These are phyloP conservation scores for Thymelicus acteon DNA, from an alignment of 2,888 invertebrate genomes.

Conservation along the genomic window DNA sequence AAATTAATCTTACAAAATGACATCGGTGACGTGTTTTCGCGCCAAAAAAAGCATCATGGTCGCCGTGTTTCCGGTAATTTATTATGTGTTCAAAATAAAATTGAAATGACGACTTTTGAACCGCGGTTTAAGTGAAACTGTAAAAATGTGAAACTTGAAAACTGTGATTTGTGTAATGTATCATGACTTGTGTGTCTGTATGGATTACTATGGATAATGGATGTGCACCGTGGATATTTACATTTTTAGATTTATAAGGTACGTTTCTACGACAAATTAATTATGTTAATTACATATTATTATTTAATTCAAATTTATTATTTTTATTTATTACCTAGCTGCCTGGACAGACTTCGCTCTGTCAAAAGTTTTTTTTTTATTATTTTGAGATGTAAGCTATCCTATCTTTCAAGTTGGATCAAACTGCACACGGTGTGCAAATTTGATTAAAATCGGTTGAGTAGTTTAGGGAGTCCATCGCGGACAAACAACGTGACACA, in stretches of 20 bases:
- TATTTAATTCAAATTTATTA: slow-evolving; percentile 5
- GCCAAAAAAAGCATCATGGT: slow-evolving; percentile 76
- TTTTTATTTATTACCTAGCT: slow-evolving; percentile 15
- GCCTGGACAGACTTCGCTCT: too few species aligned
- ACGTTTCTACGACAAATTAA: neutral
- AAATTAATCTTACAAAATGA: slow-evolving; percentile 60
- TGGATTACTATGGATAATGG: slow-evolving; percentile 42
- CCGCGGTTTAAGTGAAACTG: slow-evolving; percentile 50
- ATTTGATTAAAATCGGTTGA: too few species aligned
- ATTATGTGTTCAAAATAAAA: slow-evolving; percentile 79
- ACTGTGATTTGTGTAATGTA: slow-evolving; percentile 43
- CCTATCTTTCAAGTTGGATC: too few species aligned
- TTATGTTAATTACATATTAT: too few species aligned
- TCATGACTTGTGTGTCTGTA: slow-evolving; percentile 47
- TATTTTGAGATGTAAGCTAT: too few species aligned
- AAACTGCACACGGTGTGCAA: too few species aligned
- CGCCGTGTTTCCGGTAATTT: slow-evolving; percentile 64
- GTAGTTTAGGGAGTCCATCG: too few species aligned
- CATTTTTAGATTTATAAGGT: slow-evolving; percentile 41
- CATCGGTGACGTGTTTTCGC: slow-evolving; percentile 67
- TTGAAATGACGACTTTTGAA: slow-evolving; percentile 74
- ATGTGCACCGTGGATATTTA: slow-evolving; percentile 40
- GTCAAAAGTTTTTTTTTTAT: too few species aligned
- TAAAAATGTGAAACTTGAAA: slow-evolving; percentile 57
- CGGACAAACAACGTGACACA: too few species aligned